phyloP scores from a whole-genome alignment of 2,797 vertebrate species.

The Macropus fuliginosus region DNA sequence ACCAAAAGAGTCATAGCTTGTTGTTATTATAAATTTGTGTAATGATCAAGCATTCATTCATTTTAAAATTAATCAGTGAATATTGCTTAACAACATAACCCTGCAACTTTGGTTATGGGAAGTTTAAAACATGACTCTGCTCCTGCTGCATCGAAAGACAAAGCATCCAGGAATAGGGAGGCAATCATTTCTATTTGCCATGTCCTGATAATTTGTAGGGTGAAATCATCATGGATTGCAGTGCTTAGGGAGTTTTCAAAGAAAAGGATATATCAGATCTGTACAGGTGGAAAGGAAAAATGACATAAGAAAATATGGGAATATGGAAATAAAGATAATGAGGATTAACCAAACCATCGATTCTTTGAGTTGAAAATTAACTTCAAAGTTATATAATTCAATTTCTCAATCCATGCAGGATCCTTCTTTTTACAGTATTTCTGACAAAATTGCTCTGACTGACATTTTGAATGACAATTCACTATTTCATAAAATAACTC shows the following conservation, averaged over 20 bases:
- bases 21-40: background rate
- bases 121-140: background rate
- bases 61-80: background rate
- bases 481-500: background rate
- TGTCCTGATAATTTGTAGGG: background rate
- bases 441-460: background rate
- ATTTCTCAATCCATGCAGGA: background rate
- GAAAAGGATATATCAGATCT: background rate
- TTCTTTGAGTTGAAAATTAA: background rate
- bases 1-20: background rate
- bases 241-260: background rate
- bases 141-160: background rate
- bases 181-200: background rate
- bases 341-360: slow-evolving; percentile 2
- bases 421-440: background rate
- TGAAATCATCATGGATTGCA: background rate
- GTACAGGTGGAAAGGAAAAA: background rate
- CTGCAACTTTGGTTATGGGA: background rate
- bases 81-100: background rate
- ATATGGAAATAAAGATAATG: slow-evolving; percentile 23
- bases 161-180: background rate
- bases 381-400: background rate
- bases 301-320: background rate
- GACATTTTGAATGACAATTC: background rate
- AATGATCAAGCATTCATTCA: background rate